Evolutionary conservation across 2,113 vertebrate species (phyloP).

Genomic region (Macrotus californicus): DNA sequence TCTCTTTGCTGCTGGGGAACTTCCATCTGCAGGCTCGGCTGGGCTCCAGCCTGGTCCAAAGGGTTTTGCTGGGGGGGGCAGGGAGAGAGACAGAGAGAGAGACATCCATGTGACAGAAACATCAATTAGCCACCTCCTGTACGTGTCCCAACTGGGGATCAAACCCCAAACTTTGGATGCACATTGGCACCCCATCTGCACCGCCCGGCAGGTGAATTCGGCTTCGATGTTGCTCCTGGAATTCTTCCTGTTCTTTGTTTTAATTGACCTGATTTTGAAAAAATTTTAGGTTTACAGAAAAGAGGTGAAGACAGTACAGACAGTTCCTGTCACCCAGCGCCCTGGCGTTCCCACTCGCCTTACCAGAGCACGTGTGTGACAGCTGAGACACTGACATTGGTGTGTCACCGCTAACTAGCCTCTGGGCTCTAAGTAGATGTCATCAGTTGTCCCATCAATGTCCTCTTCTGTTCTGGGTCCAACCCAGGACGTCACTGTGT

Average conservation of each 20-base stretch:
- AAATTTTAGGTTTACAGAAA: neutral
- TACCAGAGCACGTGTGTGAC: neutral
- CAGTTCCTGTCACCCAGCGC: neutral
- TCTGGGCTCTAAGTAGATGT: neutral
- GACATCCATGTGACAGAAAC: neutral
- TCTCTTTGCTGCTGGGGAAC: too few species aligned
- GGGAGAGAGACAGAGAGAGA: too few species aligned
- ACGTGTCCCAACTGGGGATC: too few species aligned
- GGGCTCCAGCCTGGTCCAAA: too few species aligned
- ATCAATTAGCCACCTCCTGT: neutral
- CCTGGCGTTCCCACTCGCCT: neutral
- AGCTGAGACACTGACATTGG: neutral
- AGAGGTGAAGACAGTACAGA: neutral
- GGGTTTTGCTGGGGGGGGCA: too few species aligned
- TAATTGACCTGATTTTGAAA: neutral
- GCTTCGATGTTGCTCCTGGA: neutral
- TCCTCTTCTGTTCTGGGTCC: neutral
- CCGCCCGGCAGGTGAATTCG: neutral
- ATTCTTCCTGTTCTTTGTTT: neutral
- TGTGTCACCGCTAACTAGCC: too few species aligned
- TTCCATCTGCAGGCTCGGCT: too few species aligned
- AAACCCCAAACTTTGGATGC: too few species aligned
- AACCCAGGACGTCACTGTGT: neutral
- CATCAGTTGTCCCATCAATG: neutral
- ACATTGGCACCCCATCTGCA: accelerated